phyloP scores from a whole-genome alignment of 2,797 vertebrate genomes.

The Delichon dasypus region DNA sequence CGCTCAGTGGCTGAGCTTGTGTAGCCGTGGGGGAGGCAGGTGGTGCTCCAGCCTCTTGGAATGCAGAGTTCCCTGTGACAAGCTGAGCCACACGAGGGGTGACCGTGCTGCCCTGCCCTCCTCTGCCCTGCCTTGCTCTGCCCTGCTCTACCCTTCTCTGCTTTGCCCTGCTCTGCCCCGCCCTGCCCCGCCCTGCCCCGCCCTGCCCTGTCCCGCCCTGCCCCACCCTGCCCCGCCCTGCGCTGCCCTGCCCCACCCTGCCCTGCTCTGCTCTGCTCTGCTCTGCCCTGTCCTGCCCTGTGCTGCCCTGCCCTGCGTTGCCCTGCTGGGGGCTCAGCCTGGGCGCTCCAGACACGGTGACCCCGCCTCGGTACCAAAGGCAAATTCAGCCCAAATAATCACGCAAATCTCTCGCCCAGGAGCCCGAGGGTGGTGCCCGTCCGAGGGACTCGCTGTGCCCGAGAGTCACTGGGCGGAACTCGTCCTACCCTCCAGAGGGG shows the following conservation, averaged over 20 bases:
- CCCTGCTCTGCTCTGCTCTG: no score
- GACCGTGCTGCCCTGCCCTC: neutral
- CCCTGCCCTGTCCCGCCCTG: no score
- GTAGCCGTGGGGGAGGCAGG: rapidly evolving
- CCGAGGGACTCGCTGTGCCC: rapidly evolving
- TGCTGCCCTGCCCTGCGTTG: no score
- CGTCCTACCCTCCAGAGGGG: neutral
- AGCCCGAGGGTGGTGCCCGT: neutral
- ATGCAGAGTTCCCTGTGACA: neutral
- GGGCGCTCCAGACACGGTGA: rapidly evolving
- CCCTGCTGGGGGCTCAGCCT: neutral
- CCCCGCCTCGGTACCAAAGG: neutral
- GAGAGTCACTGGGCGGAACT: neutral
- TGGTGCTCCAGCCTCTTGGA: neutral
- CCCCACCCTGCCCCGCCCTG: no score
- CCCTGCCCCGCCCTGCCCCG: no score
- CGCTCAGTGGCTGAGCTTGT: rapidly evolving
- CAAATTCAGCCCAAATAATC: neutral
- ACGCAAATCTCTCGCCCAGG: neutral
- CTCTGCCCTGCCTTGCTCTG: no score
- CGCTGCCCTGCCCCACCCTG: no score
- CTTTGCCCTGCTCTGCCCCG: no score
- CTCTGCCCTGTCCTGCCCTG: no score
- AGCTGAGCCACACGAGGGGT: rapidly evolving
- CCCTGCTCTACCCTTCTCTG: no score